Evolutionary conservation across 2,797 vertebrate species (phyloP).

Genomic region (Cossypha caffra): DNA sequence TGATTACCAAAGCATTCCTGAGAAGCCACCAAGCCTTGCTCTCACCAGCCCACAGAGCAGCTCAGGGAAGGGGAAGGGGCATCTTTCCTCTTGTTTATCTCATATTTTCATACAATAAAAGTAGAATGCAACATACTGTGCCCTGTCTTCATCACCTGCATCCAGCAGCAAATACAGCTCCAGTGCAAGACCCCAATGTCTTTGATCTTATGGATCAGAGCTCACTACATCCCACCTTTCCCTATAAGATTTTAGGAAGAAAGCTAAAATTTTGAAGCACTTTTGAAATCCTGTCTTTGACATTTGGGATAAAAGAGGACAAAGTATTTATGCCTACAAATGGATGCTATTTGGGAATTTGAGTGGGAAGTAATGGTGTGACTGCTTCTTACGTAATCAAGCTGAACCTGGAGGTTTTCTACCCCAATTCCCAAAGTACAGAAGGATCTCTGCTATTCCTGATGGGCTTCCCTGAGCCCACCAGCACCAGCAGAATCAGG

Average conservation of each 20-base stretch:
- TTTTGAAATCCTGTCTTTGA: not conserved
- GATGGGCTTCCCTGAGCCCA: not conserved
- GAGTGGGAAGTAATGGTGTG: not conserved
- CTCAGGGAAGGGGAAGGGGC: not conserved
- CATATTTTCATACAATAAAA: not conserved
- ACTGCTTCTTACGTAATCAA: not conserved
- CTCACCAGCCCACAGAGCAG: not conserved
- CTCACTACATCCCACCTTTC: not conserved
- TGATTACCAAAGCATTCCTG: not conserved
- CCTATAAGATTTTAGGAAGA: not conserved
- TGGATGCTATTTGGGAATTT: not conserved
- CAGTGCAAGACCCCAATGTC: fast-evolving
- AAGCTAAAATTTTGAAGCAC: not conserved
- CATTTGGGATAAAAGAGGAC: not conserved
- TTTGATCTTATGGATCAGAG: not conserved
- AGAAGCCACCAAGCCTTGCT: not conserved
- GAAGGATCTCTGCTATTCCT: not conserved
- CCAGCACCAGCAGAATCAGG: not conserved
- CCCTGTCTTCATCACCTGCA: not conserved
- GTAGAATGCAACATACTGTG: not conserved
- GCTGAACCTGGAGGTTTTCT: not conserved
- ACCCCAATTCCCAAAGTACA: not conserved
- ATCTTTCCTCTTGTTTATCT: not conserved
- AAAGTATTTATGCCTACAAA: not conserved
- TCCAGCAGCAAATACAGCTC: not conserved